phyloP scores from a whole-genome alignment of 2,797 vertebrate species.

The Thalassophryne amazonica region DNA sequence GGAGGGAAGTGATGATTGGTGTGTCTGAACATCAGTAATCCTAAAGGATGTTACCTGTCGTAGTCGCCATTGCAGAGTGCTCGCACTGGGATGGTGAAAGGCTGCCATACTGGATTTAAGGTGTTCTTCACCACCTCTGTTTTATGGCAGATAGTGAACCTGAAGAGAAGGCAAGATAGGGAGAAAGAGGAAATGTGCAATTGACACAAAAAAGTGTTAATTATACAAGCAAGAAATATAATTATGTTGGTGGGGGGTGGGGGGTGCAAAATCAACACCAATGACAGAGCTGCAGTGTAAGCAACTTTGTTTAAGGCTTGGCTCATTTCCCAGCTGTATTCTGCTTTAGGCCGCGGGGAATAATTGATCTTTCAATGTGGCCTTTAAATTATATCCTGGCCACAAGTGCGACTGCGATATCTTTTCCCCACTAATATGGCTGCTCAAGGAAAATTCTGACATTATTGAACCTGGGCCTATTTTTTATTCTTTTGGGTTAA shows the following conservation, averaged over 20 bases:
- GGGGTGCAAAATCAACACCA: conserved; percentile 2
- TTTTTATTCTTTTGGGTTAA: too few relatives aligned
- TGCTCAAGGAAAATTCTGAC: too few relatives aligned
- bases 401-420: conserved; percentile 26
- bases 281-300: conserved; percentile 4
- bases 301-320: conserved; percentile 33
- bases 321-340: conserved; percentile 26
- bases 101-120: conserved; percentile 87
- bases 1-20: background rate
- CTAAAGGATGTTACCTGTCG: conserved; percentile 76
- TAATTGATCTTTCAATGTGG: conserved; percentile 34
- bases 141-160: conserved; percentile 94
- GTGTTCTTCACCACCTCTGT: conserved; percentile 92
- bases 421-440: too few relatives aligned
- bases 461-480: too few relatives aligned
- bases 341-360: conserved; percentile 27
- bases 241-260: conserved; percentile 29
- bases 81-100: conserved; percentile 87
- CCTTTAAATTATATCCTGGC: conserved; percentile 20
- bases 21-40: background rate
- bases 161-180: conserved; percentile 25
- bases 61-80: conserved; percentile 90
- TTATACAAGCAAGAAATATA: conserved; percentile 5
- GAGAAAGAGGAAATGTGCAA: conserved; percentile 8
- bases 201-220: conserved; percentile 23